Conservation (phyloP, 1,140 invertebrate genomes). For the Steinernema feltiae region DNA sequence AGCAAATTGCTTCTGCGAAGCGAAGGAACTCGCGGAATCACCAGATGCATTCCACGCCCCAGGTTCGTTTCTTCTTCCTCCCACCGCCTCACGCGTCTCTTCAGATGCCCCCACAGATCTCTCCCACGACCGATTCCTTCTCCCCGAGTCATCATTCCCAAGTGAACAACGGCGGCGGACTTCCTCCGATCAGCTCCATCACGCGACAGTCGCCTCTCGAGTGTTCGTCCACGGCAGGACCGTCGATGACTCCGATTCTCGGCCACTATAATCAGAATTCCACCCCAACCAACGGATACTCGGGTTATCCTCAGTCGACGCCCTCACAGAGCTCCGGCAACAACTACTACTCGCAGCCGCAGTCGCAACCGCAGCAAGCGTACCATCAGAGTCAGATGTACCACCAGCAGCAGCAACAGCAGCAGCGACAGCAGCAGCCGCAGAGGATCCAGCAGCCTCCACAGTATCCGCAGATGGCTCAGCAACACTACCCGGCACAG, state of each 20-base stretch:
- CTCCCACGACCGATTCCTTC: neutral
- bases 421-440: neutral
- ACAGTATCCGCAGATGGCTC: neutral
- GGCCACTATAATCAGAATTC: neutral
- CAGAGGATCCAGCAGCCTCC: neutral
- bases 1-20: neutral
- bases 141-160: neutral
- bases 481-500: neutral
- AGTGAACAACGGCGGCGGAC: neutral
- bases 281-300: neutral
- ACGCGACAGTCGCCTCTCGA: neutral
- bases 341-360: neutral
- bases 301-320: neutral
- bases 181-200: constrained; percentile 6
- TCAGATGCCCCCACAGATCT: neutral
- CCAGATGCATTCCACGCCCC: neutral
- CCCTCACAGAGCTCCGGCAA: neutral
- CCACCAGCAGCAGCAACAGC: neutral
- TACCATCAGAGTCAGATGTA: neutral
- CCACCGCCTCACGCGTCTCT: too few relatives aligned
- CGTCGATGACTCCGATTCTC: neutral
- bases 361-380: neutral
- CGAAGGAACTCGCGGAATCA: neutral
- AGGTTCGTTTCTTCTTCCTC: too few relatives aligned
- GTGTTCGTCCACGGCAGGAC: neutral